These are phyloP conservation scores for Silurus meridionalis DNA, from an alignment of 2,113 vertebrate genomes.

Conservation along the genomic window DNA sequence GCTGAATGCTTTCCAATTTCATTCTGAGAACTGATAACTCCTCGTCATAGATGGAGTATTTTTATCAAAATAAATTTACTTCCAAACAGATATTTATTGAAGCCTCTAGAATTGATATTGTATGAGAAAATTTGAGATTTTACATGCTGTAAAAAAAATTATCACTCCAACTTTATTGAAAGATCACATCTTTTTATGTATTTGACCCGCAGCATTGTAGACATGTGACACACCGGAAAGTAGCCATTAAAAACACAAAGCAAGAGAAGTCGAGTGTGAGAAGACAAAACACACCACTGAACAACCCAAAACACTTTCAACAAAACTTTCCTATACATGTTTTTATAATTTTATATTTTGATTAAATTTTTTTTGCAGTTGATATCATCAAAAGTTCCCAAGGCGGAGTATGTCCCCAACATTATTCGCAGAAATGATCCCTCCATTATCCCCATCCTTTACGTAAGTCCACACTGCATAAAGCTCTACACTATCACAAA, in stretches of 20 bases:
- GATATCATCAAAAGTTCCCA: conserved; percentile 98
- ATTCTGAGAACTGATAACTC: background rate
- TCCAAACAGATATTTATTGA: background rate
- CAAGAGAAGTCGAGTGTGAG: background rate
- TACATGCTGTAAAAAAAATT: background rate
- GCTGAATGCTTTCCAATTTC: background rate
- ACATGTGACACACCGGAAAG: background rate
- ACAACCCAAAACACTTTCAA: background rate
- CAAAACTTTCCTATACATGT: too few relatives aligned
- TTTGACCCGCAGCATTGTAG: background rate
- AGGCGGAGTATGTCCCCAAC: conserved; percentile 94
- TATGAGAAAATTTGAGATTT: background rate
- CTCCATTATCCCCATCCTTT: conserved; percentile 97
- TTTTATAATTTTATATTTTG: too few relatives aligned
- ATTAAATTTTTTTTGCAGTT: conserved; percentile 71
- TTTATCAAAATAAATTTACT: background rate
- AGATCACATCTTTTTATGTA: background rate
- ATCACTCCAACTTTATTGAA: background rate
- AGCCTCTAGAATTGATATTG: background rate
- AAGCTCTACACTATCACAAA: background rate
- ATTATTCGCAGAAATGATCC: conserved; percentile 93
- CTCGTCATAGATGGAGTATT: background rate
- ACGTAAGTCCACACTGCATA: conserved; percentile 76
- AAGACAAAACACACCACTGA: background rate
- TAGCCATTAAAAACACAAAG: background rate